A percentile compares a stretch with the other conserved stretches of the same genome.
phyloP scores from a whole-genome alignment of 2,797 vertebrate genomes.

The Artibeus jamaicensis region DNA sequence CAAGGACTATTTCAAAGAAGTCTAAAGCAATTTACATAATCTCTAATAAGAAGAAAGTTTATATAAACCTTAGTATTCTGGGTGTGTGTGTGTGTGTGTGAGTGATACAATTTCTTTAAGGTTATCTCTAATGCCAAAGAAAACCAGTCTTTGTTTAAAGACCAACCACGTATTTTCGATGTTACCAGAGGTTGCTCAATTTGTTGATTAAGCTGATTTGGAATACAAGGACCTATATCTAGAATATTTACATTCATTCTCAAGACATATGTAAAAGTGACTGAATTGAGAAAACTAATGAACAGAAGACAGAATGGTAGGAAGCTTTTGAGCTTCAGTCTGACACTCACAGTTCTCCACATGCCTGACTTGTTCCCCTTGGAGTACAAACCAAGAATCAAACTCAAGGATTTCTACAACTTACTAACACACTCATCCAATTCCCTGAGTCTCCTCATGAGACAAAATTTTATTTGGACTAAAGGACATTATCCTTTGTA shows the following conservation, averaged over 20 bases:
- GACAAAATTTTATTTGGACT: background rate
- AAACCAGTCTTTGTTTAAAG: background rate
- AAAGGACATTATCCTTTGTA: background rate
- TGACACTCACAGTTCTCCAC: rapidly evolving
- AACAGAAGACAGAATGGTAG: background rate
- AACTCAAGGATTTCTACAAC: background rate
- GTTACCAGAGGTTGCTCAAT: background rate
- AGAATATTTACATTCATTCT: background rate
- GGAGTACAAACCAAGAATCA: background rate
- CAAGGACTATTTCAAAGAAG: background rate
- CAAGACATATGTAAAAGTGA: background rate
- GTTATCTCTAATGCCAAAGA: background rate
- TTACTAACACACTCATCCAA: no score
- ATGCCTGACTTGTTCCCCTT: no score
- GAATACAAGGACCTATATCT: background rate
- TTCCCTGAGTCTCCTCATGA: background rate
- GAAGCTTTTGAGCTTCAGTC: background rate
- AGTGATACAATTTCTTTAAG: background rate
- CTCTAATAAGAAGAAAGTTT: background rate
- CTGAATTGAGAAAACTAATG: background rate
- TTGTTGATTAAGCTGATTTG: background rate
- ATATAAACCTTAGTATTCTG: background rate
- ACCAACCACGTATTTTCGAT: background rate
- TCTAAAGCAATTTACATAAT: background rate
- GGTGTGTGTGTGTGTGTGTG: background rate